Evolutionary conservation across 2,113 vertebrate species (phyloP).

Genomic region (Dendropsophus ebraccatus): DNA sequence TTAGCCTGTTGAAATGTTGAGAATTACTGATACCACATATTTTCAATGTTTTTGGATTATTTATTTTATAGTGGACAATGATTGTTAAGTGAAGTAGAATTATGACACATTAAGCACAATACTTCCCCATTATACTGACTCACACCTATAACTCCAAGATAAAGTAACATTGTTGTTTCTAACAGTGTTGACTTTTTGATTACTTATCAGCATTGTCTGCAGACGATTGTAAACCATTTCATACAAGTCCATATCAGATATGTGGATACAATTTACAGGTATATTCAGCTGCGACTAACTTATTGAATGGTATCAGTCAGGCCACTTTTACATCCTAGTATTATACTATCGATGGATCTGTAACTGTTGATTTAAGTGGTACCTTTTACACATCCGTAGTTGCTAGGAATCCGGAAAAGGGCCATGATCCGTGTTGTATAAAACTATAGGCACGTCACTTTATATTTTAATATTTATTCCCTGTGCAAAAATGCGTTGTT

Average conservation of each 20-base stretch:
- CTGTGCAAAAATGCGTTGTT: no score
- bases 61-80: neutral
- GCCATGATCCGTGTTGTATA: no score
- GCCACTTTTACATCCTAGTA: no score
- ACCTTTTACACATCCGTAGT: no score
- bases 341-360: no score
- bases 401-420: no score
- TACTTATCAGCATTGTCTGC: neutral
- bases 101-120: no score
- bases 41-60: neutral
- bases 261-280: neutral
- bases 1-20: no score
- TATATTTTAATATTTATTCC: no score
- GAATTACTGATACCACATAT: no score
- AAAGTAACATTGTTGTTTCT: neutral
- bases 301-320: neutral
- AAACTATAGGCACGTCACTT: neutral
- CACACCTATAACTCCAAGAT: neutral
- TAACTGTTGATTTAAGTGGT: no score
- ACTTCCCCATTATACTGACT: neutral
- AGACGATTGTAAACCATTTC: neutral
- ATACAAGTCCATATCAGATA: neutral
- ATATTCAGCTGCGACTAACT: neutral
- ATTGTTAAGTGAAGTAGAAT: neutral
- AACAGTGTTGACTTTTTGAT: constrained; percentile 19